Evolutionary conservation across 2,888 invertebrate genomes (phyloP).

Genomic region (Drosophila nigricruria): DNA sequence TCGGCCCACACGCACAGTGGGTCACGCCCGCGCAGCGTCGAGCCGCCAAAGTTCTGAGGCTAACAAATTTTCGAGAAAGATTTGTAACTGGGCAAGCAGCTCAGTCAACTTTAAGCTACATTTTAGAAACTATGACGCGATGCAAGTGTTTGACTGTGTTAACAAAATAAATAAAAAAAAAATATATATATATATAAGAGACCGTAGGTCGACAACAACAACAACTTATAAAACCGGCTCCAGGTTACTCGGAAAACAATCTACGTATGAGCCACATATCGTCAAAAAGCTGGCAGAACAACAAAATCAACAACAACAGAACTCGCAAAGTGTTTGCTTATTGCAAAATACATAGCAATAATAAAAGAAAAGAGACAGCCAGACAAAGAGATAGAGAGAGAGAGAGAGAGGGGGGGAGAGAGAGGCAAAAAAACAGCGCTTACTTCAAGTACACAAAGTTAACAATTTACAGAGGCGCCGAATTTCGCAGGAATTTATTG

Average conservation of each 20-base stretch:
- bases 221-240: conserved; percentile 67
- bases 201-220: conserved; percentile 70
- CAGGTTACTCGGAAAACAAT: conserved; percentile 74
- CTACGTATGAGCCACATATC: conserved; percentile 52
- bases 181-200: conserved; percentile 9
- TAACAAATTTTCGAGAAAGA: conserved; percentile 30
- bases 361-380: conserved; percentile 11
- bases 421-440: conserved; percentile 10
- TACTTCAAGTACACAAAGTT: conserved; percentile 45
- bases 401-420: neutral
- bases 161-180: conserved; percentile 40
- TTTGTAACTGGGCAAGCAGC: conserved; percentile 26
- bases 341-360: conserved; percentile 62
- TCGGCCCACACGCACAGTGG: conserved; percentile 37
- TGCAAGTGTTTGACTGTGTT: conserved; percentile 70
- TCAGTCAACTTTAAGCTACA: conserved; percentile 34
- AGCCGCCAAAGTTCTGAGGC: conserved; percentile 43
- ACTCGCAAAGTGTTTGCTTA: conserved; percentile 69
- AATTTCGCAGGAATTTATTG: conserved; percentile 32
- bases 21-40: conserved; percentile 44
- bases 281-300: conserved; percentile 48
- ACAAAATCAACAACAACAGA: conserved; percentile 38
- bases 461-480: conserved; percentile 47
- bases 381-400: neutral
- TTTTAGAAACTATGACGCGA: conserved; percentile 70